Base-by-base conservation (phyloP, 2,888 invertebrate species). In the Heliconius ismenius region DNA sequence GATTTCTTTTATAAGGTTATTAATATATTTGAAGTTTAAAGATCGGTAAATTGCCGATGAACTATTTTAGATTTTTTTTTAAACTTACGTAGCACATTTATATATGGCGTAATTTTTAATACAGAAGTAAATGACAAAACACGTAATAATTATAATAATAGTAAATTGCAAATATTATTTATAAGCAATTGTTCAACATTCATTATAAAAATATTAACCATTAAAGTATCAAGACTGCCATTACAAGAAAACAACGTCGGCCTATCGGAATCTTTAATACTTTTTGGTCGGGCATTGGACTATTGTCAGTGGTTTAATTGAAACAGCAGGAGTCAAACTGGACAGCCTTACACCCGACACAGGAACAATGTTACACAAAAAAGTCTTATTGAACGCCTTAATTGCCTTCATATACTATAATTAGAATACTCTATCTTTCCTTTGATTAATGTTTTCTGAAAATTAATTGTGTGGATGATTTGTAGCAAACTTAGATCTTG, bases 231-330 rank as follows among this genome's bases (percentile, higher is more conserved):
- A 91, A 91, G 82, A 87, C 77, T 36, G 39, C 73, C 70, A 7
- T n/a, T 63, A 73, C 83, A 32, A 36, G 65, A 76, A 83, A 65
- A 84, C 80, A 82, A 79, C 83, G 83, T 85, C 79, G 83, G 81
- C 84, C 82, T 81, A 78, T 80, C 86, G 86, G 88, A 88, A 87
- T 87, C 92, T 89, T 93, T 91, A 90, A 90, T 91, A 90, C 88
- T 87, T 89, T 87, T 88, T 88, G 88, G 87, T 86, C 89, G 88
- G 89, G 89, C 88, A 92, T 93, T 91, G 87, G 84, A 91, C 91
- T 91, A 93, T 92, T 93, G 93, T 93, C 91, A 91, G 93, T 90
- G 90, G 89, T 92, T 92, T 93, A 94, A 94, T 93, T 93, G 93
- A 93, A 94, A 94, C 94, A 93, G 94, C 93, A 85, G 93, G 93